A percentile compares a stretch with the other conserved stretches of the same genome.
phyloP scores from a whole-genome alignment of 1,140 invertebrate genomes.

The Orchesella cincta region DNA sequence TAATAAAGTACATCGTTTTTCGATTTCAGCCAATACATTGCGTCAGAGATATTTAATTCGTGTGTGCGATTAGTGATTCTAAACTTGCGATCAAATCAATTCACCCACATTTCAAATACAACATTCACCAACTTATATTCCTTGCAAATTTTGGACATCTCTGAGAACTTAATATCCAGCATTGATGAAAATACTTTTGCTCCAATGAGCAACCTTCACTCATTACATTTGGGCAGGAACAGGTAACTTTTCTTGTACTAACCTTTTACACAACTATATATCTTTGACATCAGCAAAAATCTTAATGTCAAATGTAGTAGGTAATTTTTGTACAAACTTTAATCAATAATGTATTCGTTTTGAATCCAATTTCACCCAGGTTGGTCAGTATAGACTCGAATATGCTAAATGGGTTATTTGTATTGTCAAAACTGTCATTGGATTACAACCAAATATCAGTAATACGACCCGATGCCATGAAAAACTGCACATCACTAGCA shows the following conservation, averaged over 20 bases:
- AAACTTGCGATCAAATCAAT: slow-evolving; percentile 72
- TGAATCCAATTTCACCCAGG: too few relatives aligned
- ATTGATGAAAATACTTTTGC: slow-evolving; percentile 74
- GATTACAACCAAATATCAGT: slow-evolving; percentile 72
- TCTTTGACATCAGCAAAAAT: too few relatives aligned
- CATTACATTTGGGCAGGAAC: slow-evolving; percentile 73
- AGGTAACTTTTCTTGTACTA: too few relatives aligned
- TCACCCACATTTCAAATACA: slow-evolving; percentile 69
- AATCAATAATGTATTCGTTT: too few relatives aligned
- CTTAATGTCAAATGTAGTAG: too few relatives aligned
- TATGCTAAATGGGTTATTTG: slow-evolving; percentile 71
- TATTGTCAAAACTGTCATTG: slow-evolving; percentile 71
- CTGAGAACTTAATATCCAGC: slow-evolving; percentile 72
- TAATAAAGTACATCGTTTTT: too few relatives aligned
- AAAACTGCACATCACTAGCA: slow-evolving; percentile 76
- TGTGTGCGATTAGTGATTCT: slow-evolving; percentile 71
- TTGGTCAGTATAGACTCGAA: slow-evolving; percentile 68
- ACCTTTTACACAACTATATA: too few relatives aligned
- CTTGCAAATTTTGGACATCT: slow-evolving; percentile 74
- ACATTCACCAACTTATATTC: slow-evolving; percentile 75
- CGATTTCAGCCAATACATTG: slow-evolving; percentile 76
- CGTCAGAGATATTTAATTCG: slow-evolving; percentile 71
- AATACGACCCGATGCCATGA: slow-evolving; percentile 72
- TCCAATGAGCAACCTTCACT: slow-evolving; percentile 73
- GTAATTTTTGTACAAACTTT: too few relatives aligned